phyloP scores from a whole-genome alignment of 1,140 invertebrate species.

The Papilio xuthus region DNA sequence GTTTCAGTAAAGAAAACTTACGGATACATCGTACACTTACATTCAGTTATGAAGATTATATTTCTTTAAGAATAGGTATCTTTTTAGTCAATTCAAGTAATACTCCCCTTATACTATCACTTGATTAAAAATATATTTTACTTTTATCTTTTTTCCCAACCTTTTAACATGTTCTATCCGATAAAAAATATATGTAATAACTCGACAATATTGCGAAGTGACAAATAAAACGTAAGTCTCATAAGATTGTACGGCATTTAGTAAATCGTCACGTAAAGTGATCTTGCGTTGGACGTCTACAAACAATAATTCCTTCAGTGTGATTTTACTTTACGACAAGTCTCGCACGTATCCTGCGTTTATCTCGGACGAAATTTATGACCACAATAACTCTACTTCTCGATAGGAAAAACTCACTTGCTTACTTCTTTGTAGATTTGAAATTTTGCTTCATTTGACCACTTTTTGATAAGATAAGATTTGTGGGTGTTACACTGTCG shows the following conservation, averaged over 20 bases:
- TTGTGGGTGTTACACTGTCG: not conserved
- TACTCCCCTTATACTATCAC: not conserved
- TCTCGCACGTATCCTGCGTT: constrained; percentile 29
- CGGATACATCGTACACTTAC: too few relatives aligned
- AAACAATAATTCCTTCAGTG: constrained; percentile 32
- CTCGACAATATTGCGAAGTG: not conserved
- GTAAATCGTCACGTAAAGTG: constrained; percentile 27
- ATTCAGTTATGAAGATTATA: too few relatives aligned
- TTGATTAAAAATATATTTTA: not conserved
- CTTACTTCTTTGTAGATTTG: constrained; percentile 21
- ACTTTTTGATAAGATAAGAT: not conserved
- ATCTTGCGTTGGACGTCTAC: constrained; percentile 19
- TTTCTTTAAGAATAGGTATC: too few relatives aligned
- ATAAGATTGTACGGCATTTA: constrained; percentile 13
- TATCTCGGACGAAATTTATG: constrained; percentile 31
- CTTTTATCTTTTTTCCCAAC: not conserved
- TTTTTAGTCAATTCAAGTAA: too few relatives aligned
- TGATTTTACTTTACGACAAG: constrained; percentile 25
- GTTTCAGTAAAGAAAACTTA: too few relatives aligned
- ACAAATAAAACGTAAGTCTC: constrained; percentile 9
- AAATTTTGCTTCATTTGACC: not conserved
- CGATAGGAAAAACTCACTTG: constrained; percentile 15
- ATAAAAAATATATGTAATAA: not conserved
- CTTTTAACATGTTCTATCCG: not conserved
- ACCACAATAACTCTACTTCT: constrained; percentile 25